Evolutionary conservation across 2,888 invertebrate genomes (phyloP), one percentile per base, ranked within the genome.

Genomic region (Nomada fucata): DNA sequence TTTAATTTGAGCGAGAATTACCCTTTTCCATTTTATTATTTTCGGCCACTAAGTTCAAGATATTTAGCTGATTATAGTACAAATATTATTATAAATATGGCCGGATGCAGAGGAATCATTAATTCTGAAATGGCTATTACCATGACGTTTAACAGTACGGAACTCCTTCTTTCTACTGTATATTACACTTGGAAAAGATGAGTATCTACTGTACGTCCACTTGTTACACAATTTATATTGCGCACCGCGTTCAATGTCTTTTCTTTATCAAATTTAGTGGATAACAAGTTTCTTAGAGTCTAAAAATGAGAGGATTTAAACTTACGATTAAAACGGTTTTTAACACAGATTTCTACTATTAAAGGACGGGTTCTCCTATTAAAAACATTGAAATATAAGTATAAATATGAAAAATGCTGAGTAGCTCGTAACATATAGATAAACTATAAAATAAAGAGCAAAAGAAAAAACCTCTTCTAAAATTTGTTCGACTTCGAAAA

Each of bases 321-420:
- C 60, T 79, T 87, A 80, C 76, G 78, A 76, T 77, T 82, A 83
- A 76, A 78, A 80, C 71, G 79, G 73, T 59, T 36, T 67, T 73
- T 44, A 83, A 83, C 70, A 81, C 67, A 79, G 79, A 80, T 80
- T 18, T 69, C 76, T 88, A 87, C 57, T 65, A 83, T 83, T 82
- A 88, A 83, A 92, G 92, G 92, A 92, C 92, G 92, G 92, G 91
- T 87, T 86, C 70, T 86, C 69, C 85, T 89, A 89, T 89, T 87
- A 88, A 90, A 88, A 87, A 84, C 85, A 81, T 81, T 86, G 79
- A 83, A 86, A 88, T 88, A 76, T 72, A 83, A 71, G 74, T 89
- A 92, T 85, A 92, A 91, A 91, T 89, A 90, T 92, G 86, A 90
- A 91, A 91, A 91, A 91, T 78, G 85, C 86, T 89, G 87, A 76